A percentile compares a stretch with the other conserved stretches of the same genome.
Evolutionary conservation across 2,797 vertebrate genomes (phyloP).

Genomic region (Danio choprae): DNA sequence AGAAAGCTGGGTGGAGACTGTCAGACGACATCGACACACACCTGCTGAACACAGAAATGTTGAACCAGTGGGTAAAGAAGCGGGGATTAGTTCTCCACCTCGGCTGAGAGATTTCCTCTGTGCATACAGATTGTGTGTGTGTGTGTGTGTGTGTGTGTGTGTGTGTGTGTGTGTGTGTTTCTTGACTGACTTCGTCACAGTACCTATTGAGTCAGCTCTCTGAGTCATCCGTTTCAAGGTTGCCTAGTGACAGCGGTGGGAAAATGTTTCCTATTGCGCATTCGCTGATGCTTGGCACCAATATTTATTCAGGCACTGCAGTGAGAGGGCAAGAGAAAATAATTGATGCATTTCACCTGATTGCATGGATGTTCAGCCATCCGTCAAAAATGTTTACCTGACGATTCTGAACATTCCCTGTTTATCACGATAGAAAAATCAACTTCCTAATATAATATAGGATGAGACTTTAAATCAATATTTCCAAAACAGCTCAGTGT

Average conservation of each 20-base stretch:
- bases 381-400: constrained; percentile 61
- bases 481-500: background rate
- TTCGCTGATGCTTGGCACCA: constrained; percentile 70
- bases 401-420: constrained; percentile 67
- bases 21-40: constrained; percentile 76
- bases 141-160: constrained; percentile 38
- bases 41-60: constrained; percentile 82
- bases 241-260: constrained; percentile 78
- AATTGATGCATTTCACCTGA: constrained; percentile 62
- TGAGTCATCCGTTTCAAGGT: constrained; percentile 80
- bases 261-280: constrained; percentile 84
- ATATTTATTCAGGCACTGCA: constrained; percentile 83
- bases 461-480: constrained; percentile 9
- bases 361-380: constrained; percentile 53
- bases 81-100: constrained; percentile 79
- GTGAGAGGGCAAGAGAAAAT: constrained; percentile 71
- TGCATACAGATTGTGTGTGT: constrained; percentile 74
- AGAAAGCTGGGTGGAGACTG: constrained; percentile 77
- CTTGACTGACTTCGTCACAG: constrained; percentile 72
- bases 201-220: constrained; percentile 79
- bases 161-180: constrained; percentile 47
- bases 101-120: constrained; percentile 79
- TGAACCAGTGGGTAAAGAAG: constrained; percentile 81
- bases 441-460: constrained; percentile 7
- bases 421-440: constrained; percentile 61